Evolutionary conservation across 2,888 invertebrate genomes (phyloP).

Genomic region (Protodeltote pygarga): DNA sequence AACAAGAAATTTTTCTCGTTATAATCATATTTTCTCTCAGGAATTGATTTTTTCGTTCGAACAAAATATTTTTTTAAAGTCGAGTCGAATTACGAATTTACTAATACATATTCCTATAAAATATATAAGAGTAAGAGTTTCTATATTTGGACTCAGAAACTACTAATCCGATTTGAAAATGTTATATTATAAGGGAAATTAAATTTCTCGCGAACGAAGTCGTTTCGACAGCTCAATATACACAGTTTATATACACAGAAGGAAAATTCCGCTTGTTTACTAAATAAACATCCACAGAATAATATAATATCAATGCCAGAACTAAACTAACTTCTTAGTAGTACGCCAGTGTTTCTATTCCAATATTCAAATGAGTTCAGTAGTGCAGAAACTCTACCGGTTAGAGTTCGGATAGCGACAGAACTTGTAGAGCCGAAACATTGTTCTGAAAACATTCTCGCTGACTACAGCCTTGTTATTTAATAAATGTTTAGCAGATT

Average conservation of each 20-base stretch:
- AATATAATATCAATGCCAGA: conserved; percentile 72
- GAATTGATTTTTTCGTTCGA: too few species aligned
- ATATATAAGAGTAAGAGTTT: too few species aligned
- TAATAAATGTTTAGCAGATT: conserved; percentile 26
- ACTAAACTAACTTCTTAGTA: conserved; percentile 60
- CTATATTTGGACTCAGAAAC: too few species aligned
- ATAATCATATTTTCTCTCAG: too few species aligned
- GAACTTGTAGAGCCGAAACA: conserved; percentile 42
- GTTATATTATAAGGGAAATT: too few species aligned
- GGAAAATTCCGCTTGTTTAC: conserved; percentile 58
- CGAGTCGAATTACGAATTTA: conserved; percentile 48
- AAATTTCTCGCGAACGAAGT: too few species aligned
- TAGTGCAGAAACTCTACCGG: conserved; percentile 64
- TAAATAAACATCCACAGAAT: conserved; percentile 67
- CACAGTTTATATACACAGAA: conserved; percentile 45
- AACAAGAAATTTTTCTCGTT: too few species aligned
- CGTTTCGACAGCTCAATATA: too few species aligned
- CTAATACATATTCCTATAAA: too few species aligned
- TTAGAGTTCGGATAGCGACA: conserved; percentile 43
- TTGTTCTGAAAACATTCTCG: conserved; percentile 32
- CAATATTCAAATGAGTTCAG: conserved; percentile 76
- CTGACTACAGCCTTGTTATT: conserved; percentile 19
- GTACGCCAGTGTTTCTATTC: conserved; percentile 61
- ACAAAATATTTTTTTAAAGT: too few species aligned
- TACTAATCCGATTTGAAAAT: too few species aligned